Evolutionary conservation across 2,888 invertebrate genomes (phyloP).

Genomic region (Macroteleia sp.): DNA sequence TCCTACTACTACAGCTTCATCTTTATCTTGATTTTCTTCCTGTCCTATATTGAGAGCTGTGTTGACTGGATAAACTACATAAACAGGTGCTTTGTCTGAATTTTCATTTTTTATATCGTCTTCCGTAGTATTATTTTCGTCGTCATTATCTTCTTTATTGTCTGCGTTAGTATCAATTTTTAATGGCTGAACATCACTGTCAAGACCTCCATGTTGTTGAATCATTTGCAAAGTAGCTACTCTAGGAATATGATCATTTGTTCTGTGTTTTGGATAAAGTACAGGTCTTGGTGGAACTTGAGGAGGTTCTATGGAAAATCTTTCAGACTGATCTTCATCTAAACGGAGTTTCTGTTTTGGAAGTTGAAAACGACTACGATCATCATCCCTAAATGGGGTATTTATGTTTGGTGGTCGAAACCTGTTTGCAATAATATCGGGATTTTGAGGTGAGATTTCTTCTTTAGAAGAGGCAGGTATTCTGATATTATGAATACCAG

Average conservation of each 20-base stretch:
- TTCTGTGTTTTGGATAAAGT: constrained; percentile 83
- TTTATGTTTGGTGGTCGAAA: constrained; percentile 66
- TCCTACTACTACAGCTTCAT: constrained; percentile 86
- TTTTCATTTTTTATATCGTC: constrained; percentile 64
- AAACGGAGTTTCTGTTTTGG: constrained; percentile 70
- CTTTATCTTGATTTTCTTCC: constrained; percentile 82
- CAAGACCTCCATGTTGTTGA: constrained; percentile 83
- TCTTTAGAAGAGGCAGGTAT: constrained; percentile 55
- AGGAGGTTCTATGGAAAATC: constrained; percentile 79
- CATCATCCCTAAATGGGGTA: constrained; percentile 34
- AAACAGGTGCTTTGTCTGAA: constrained; percentile 80
- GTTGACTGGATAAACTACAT: constrained; percentile 87
- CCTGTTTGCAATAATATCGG: constrained; percentile 67
- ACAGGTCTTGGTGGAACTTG: constrained; percentile 83
- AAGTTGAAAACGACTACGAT: constrained; percentile 29
- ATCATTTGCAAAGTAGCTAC: constrained; percentile 89
- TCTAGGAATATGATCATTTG: constrained; percentile 84
- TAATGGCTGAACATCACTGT: constrained; percentile 79
- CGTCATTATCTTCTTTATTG: constrained; percentile 50
- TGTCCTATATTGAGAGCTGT: constrained; percentile 85
- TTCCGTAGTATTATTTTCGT: constrained; percentile 57
- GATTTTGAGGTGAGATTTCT: constrained; percentile 50
- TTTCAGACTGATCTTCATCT: constrained; percentile 77
- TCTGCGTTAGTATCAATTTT: constrained; percentile 78
- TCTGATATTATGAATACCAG: constrained; percentile 27